Conservation (phyloP, 37 sponge, comb jelly and placozoan genomes). For the Oopsacas minuta region DNA sequence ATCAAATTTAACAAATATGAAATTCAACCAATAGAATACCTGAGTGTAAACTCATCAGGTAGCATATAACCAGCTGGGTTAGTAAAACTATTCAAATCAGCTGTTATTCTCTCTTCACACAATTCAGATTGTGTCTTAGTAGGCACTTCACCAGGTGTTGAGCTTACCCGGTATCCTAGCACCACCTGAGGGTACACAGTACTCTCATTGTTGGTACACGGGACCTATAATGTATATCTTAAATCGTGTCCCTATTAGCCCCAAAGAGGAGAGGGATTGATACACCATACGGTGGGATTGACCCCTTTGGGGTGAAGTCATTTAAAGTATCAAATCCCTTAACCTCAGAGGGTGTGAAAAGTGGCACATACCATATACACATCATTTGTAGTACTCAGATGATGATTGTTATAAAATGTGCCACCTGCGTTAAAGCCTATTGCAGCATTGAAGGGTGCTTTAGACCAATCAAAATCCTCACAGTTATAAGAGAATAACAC, state of each 20-base stretch:
- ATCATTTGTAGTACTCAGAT: background rate
- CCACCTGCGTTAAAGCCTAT: background rate
- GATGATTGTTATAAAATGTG: background rate
- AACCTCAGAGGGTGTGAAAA: no score
- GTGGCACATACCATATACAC: background rate
- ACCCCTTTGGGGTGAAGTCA: no score
- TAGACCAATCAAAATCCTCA: background rate
- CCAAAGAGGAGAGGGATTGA: no score
- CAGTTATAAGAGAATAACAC: background rate
- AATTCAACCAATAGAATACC: no score
- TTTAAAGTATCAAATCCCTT: no score
- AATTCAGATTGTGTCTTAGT: background rate
- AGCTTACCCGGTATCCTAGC: background rate
- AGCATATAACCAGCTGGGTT: background rate
- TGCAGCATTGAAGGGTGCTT: background rate
- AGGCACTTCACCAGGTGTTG: background rate
- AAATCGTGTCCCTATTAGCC: no score
- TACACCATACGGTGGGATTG: no score
- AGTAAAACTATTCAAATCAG: background rate
- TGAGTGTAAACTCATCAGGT: background rate
- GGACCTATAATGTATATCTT: no score
- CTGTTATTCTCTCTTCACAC: slow-evolving; percentile 1
- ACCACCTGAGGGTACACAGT: background rate
- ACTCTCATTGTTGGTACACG: background rate
- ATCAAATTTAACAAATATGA: no score